A percentile compares a stretch with the other conserved stretches of the same genome.
Evolutionary conservation across 1,140 invertebrate species (phyloP).

Genomic region (Oryzaephilus surinamensis): DNA sequence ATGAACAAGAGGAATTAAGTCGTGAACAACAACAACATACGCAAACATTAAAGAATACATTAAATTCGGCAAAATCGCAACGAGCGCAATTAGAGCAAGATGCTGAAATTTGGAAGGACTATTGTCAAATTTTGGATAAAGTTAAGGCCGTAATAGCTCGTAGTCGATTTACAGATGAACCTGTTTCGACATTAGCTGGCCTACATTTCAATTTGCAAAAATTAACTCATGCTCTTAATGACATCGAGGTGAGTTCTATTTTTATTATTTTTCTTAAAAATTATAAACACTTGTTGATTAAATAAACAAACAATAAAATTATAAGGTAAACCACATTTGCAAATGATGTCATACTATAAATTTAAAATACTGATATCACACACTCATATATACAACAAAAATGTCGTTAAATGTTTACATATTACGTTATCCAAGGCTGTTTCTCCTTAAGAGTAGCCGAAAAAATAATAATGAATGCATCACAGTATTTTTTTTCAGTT

Average conservation of each 20-base stretch:
- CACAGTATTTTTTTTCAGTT: too few species aligned
- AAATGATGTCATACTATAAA: conserved; percentile 19
- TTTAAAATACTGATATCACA: conserved; percentile 11
- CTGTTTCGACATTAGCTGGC: conserved; percentile 62
- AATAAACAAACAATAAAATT: conserved; percentile 9
- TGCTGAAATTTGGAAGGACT: conserved; percentile 69
- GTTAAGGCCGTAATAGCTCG: conserved; percentile 61
- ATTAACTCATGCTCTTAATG: conserved; percentile 62
- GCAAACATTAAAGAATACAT: conserved; percentile 65
- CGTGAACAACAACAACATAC: conserved; percentile 67
- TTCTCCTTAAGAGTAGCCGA: too few species aligned
- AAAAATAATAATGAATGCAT: too few species aligned
- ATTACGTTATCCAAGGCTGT: too few species aligned
- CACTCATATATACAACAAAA: too few species aligned
- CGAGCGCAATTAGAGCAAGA: conserved; percentile 66
- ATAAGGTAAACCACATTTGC: conserved; percentile 19
- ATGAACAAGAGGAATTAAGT: conserved; percentile 71
- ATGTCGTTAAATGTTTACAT: too few species aligned
- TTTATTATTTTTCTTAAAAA: too few species aligned
- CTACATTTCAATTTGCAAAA: conserved; percentile 72
- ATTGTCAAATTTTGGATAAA: conserved; percentile 61
- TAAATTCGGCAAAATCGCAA: conserved; percentile 68
- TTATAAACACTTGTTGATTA: too few species aligned
- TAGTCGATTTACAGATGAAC: conserved; percentile 61
- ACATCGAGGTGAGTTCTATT: conserved; percentile 56